phyloP scores from a whole-genome alignment of 2,888 invertebrate genomes.

The Euzophera pinguis region DNA sequence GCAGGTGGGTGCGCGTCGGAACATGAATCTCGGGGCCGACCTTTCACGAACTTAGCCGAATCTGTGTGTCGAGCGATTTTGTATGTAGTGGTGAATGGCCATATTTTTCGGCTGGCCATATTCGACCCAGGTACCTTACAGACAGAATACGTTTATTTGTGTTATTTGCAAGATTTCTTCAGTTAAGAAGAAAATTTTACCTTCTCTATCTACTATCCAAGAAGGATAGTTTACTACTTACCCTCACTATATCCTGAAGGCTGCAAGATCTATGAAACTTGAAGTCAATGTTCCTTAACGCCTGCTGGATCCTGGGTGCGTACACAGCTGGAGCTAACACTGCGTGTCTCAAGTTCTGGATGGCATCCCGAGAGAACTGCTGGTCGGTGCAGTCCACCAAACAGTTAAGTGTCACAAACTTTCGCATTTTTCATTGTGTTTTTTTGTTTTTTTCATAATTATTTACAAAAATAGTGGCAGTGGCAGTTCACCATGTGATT shows the following conservation, averaged over 20 bases:
- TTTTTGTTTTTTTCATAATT: conserved; percentile 23
- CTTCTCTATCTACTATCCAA: neutral
- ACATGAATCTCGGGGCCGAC: too few species aligned
- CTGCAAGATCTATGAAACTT: conserved; percentile 62
- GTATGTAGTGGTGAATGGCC: too few species aligned
- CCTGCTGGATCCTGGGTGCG: conserved; percentile 51
- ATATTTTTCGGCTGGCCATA: too few species aligned
- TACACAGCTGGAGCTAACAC: conserved; percentile 46
- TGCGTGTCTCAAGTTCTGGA: conserved; percentile 52
- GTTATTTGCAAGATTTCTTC: too few species aligned
- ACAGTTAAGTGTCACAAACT: conserved; percentile 51
- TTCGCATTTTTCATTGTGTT: conserved; percentile 59
- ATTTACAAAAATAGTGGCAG: neutral
- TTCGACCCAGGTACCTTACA: too few species aligned
- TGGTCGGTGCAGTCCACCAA: conserved; percentile 49
- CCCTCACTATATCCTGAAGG: conserved; percentile 46
- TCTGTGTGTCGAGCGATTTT: too few species aligned
- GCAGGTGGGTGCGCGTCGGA: too few species aligned
- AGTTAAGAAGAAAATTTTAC: too few species aligned
- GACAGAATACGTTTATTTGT: too few species aligned
- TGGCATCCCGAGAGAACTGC: conserved; percentile 48
- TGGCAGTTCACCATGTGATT: neutral
- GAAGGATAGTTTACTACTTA: conserved; percentile 19
- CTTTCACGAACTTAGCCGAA: too few species aligned
- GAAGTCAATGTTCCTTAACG: conserved; percentile 54